Conservation (phyloP, 2,113 vertebrate species). For the Myiozetetes cayanensis region DNA sequence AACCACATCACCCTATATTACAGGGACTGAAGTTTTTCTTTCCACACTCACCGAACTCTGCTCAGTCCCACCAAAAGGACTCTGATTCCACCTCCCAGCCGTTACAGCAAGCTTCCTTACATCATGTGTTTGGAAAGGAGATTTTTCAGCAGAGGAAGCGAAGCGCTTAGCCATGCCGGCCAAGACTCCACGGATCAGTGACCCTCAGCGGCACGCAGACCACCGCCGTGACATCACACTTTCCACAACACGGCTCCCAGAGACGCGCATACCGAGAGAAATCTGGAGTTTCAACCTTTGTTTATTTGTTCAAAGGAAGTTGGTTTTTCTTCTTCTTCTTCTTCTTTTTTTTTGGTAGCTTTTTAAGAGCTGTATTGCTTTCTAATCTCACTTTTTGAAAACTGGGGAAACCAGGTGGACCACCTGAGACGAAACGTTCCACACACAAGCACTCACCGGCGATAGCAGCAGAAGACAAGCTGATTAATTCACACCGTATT, state of each 20-base stretch:
- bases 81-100: constrained; percentile 67
- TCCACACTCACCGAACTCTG: constrained; percentile 38
- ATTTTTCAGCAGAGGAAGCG: constrained; percentile 81
- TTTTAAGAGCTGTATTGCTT: constrained; percentile 32
- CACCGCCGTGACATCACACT: constrained; percentile 71
- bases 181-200: constrained; percentile 75
- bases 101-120: constrained; percentile 74
- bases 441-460: neutral
- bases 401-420: constrained; percentile 24
- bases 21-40: constrained; percentile 41
- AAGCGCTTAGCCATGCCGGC: constrained; percentile 68
- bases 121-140: constrained; percentile 84
- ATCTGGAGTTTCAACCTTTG: constrained; percentile 46
- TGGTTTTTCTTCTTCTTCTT: constrained; percentile 1
- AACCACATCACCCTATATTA: neutral
- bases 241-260: constrained; percentile 67
- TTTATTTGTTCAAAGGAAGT: constrained; percentile 52
- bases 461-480: constrained; percentile 37
- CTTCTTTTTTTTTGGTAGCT: neutral
- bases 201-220: constrained; percentile 71
- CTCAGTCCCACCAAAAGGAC: constrained; percentile 57
- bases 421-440: neutral
- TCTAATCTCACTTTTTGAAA: constrained; percentile 4
- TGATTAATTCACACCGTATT: constrained; percentile 30
- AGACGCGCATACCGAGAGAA: constrained; percentile 54